A percentile compares a stretch with the other conserved stretches of the same genome.
Evolutionary conservation across 2,113 vertebrate species (phyloP).

Genomic region (Zootoca vivipara): DNA sequence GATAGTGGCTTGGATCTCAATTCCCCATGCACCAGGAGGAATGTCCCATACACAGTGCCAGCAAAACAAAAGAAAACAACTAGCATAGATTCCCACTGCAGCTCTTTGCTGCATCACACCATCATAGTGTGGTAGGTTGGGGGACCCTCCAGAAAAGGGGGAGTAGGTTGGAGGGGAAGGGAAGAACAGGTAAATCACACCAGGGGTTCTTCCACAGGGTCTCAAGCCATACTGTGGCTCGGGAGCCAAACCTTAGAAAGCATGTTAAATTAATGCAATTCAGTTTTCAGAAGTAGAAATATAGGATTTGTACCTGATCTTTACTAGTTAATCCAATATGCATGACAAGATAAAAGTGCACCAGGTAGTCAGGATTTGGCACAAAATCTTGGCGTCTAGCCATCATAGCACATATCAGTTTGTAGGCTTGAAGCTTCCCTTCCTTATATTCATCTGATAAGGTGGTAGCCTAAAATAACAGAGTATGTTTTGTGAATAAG

Average conservation of each 20-base stretch:
- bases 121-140: not conserved
- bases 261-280: not conserved
- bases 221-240: not conserved
- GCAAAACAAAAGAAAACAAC: not conserved
- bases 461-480: conserved; percentile 83
- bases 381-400: conserved; percentile 94
- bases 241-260: not conserved
- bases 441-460: conserved; percentile 91
- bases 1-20: not conserved
- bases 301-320: conserved; percentile 85
- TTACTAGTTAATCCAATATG: conserved; percentile 90
- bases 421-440: conserved; percentile 94
- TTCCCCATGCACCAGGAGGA: not conserved
- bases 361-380: conserved; percentile 93
- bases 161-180: not conserved
- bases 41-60: not conserved
- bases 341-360: conserved; percentile 95
- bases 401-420: conserved; percentile 97
- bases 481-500: conserved; percentile 26
- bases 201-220: not conserved
- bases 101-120: not conserved
- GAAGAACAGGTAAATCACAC: not conserved
- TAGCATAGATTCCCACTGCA: no score
- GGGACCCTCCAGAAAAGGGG: not conserved
- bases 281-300: not conserved